These are phyloP conservation scores for Anagyrus pseudococci DNA, from an alignment of 2,888 invertebrate genomes.

Conservation along the genomic window DNA sequence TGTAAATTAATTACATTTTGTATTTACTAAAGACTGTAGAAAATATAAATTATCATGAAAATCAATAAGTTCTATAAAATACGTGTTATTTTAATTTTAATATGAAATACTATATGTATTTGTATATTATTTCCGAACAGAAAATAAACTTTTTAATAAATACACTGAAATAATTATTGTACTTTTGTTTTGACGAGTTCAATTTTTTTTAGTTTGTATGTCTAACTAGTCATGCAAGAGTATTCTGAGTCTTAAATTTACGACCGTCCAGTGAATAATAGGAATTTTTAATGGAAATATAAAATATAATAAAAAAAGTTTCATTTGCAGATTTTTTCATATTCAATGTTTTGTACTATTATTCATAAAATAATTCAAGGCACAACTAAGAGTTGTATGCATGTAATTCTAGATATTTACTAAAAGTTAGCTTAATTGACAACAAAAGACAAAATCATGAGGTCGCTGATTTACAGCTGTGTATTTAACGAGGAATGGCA, in stretches of 20 bases:
- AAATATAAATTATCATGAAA: constrained; percentile 37
- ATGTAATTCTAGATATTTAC: constrained; percentile 25
- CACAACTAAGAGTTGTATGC: constrained; percentile 38
- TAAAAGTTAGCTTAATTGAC: constrained; percentile 23
- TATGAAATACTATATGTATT: constrained; percentile 34
- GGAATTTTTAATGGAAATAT: constrained; percentile 23
- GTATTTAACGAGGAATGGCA: constrained; percentile 30
- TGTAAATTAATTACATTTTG: constrained; percentile 37
- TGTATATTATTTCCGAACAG: constrained; percentile 35
- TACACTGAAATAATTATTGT: constrained; percentile 13
- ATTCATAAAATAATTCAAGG: constrained; percentile 40
- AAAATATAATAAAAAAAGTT: constrained; percentile 24
- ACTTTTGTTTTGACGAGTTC: constrained; percentile 7
- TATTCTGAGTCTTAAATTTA: constrained; percentile 9
- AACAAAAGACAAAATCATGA: constrained; percentile 27
- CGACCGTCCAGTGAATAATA: constrained; percentile 20
- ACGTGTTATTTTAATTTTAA: constrained; percentile 39
- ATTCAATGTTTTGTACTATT: constrained; percentile 37
- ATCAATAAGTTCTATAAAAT: constrained; percentile 34
- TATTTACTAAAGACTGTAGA: constrained; percentile 39
- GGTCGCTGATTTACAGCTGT: constrained; percentile 13
- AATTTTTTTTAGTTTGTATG: constrained; percentile 6
- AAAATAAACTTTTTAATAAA: constrained; percentile 38
- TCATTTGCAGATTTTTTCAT: constrained; percentile 26
- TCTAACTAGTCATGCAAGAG: not conserved